A percentile compares a stretch with the other conserved stretches of the same genome.
Evolutionary conservation across 2,888 invertebrate species (phyloP).

Genomic region (Drosophila borealis): DNA sequence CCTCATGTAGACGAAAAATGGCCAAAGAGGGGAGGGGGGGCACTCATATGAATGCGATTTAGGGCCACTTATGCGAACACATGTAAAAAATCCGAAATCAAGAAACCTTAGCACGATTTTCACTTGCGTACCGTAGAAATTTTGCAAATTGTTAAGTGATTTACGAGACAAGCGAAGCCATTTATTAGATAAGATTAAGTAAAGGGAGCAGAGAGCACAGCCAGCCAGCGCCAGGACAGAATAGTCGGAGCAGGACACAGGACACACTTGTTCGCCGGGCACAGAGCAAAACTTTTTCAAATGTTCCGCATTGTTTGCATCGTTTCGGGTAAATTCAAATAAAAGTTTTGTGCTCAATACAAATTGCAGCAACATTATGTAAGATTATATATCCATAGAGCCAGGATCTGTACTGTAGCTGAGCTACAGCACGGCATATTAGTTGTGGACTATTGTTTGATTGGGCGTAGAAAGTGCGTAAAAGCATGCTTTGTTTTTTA

Average conservation of each 20-base stretch:
- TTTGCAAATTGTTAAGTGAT: constrained; percentile 85
- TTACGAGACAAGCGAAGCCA: constrained; percentile 84
- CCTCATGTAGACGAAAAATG: constrained; percentile 1
- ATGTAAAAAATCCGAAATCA: constrained; percentile 75
- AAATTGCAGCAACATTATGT: constrained; percentile 80
- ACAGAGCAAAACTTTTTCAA: constrained; percentile 33
- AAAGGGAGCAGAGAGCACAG: constrained; percentile 67
- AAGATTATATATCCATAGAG: constrained; percentile 73
- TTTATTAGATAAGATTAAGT: constrained; percentile 83
- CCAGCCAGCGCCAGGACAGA: neutral
- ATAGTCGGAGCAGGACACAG: neutral
- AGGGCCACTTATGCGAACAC: constrained; percentile 82
- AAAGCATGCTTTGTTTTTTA: too few relatives aligned
- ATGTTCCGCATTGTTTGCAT: constrained; percentile 16
- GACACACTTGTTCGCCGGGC: too few relatives aligned
- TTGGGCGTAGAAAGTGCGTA: neutral
- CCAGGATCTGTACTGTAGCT: neutral
- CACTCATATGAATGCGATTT: constrained; percentile 81
- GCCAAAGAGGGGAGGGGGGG: neutral
- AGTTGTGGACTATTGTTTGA: neutral
- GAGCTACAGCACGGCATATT: neutral
- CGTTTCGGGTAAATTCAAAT: constrained; percentile 35
- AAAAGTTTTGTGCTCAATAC: constrained; percentile 59
- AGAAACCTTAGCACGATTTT: constrained; percentile 73
- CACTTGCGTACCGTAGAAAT: constrained; percentile 65